Evolutionary conservation across 1,140 invertebrate genomes (phyloP).

Genomic region (Euborellia annulipes): DNA sequence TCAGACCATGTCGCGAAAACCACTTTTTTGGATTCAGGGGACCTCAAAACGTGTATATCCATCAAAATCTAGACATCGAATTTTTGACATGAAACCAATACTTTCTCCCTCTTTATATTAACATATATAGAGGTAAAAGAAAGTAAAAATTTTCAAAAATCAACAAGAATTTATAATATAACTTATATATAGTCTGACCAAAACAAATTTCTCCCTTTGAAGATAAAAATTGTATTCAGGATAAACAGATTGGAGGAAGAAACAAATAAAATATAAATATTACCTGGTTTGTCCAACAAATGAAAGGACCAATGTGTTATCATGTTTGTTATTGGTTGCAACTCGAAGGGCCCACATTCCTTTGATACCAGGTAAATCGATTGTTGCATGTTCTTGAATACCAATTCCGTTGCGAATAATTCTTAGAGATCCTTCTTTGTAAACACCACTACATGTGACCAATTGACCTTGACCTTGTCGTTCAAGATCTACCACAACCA

Average conservation of each 20-base stretch:
- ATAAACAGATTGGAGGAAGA: too few species aligned
- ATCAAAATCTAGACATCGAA: too few species aligned
- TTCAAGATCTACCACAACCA: constrained; percentile 94
- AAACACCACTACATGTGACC: constrained; percentile 93
- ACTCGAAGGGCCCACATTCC: constrained; percentile 90
- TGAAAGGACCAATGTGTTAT: constrained; percentile 82
- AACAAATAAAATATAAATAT: too few species aligned
- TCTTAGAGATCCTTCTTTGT: constrained; percentile 90
- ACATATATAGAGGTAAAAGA: neutral
- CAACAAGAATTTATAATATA: too few species aligned
- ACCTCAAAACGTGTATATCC: too few species aligned
- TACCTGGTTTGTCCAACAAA: constrained; percentile 86
- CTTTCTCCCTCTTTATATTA: too few species aligned
- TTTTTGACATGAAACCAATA: too few species aligned
- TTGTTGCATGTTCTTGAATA: constrained; percentile 92
- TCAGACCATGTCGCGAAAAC: too few species aligned
- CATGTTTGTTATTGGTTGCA: constrained; percentile 41
- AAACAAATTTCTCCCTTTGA: too few species aligned
- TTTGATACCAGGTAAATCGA: constrained; percentile 93
- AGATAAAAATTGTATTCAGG: too few species aligned
- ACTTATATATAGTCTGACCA: too few species aligned
- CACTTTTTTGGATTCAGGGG: too few species aligned
- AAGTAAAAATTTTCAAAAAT: neutral
- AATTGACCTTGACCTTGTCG: constrained; percentile 94
- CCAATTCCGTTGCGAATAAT: constrained; percentile 97